Base-by-base conservation (phyloP, 2,113 vertebrate species). In the Nothoprocta pentlandii region DNA sequence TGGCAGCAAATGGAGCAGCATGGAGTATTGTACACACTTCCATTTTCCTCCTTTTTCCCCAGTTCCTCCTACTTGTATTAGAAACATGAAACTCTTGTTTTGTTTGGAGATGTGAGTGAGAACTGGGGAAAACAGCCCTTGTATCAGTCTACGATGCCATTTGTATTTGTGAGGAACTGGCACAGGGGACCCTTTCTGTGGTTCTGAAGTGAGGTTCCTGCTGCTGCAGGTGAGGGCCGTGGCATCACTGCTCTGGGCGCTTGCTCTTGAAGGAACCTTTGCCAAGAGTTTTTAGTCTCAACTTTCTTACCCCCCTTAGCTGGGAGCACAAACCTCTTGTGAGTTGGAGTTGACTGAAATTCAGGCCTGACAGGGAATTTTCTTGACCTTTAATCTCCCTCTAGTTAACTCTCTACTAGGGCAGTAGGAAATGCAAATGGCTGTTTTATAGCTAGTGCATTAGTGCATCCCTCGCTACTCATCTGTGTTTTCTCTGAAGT, bases 1-100 rank as follows among this genome's bases (percentile, higher is more conserved):
- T 77, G 56, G 21, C 10, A 39, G 62, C 25, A 47, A 34, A 59
- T 16, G 10, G 19, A 39, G 5, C 12, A 81, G 32, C 0, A 0
- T 42, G 15, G 26, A 4, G 25, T 80, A 28, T 30, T 42, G 4
- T 21, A n/a, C 36, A 3, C 0, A 0, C 49, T 84, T 67, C 8
- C 3, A 44, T 44, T 44, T 44, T 44, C 10, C 82, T 19, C 2
- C 21, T 73, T 66, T 32, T 83, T 85, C 21, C 2, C 22, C 81
- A 64, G 47, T n/a, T 75, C 22, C 26, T 51, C 9, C 62, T 66
- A 53, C 51, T 21, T 14, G 25, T 74, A 19, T 36, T 39, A 36
- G 59, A 83, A 83, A 77, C 23, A 22, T 59, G 46, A 74, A 83
- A 36, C 64, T 56, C n/a, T 63, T 25, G 23, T 28, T 79, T 82